Base-by-base conservation (phyloP, 2,113 vertebrate species). In the Azemiops feae region DNA sequence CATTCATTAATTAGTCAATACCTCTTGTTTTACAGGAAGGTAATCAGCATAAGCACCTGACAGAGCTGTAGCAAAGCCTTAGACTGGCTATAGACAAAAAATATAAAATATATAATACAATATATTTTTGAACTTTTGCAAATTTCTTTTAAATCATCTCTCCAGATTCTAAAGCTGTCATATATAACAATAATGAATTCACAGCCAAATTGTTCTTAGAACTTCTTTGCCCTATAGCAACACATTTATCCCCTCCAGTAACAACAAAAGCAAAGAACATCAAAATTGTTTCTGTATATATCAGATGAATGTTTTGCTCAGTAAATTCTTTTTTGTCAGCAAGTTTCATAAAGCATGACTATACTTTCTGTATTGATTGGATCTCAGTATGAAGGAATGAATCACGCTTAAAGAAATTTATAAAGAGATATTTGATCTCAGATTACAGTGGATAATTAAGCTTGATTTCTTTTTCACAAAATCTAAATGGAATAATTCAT, bases 21-120 rank as follows among this genome's bases (percentile, higher is more conserved):
- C 96, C 98, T 98, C 98, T 98, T 99, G 98, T 98, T 99, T 98
- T 98, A 99, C 98, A 99, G 98, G 98, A 99, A 98, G 97, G 98
- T 98, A 98, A 99, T 99, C 98, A 98, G 98, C 98, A 98, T 98
- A 98, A 98, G 98, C 98, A 96, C 97, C 96, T 97, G 98, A 96
- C 97, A 98, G 97, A 98, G 98, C 98, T 98, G 98, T 98, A 98
- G 98, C 98, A 98, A 97, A 97, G 97, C 95, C 96, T 92, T 97
- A 97, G 95, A 96, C 95, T 97, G 96, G 96, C 97, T 95, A 95
- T 97, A 97, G 98, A 98, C 97, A 98, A 96, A 97, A 97, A 98
- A 97, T 97, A 97, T 96, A 94, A 95, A 92, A 95, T 93, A 93
- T 96, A 96, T 94, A 93, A 94, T 96, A 92, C 9, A 92, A 95